A percentile compares a stretch with the other conserved stretches of the same genome.
phyloP scores from a whole-genome alignment of 2,888 invertebrate genomes.

The Limenitis camilla region DNA sequence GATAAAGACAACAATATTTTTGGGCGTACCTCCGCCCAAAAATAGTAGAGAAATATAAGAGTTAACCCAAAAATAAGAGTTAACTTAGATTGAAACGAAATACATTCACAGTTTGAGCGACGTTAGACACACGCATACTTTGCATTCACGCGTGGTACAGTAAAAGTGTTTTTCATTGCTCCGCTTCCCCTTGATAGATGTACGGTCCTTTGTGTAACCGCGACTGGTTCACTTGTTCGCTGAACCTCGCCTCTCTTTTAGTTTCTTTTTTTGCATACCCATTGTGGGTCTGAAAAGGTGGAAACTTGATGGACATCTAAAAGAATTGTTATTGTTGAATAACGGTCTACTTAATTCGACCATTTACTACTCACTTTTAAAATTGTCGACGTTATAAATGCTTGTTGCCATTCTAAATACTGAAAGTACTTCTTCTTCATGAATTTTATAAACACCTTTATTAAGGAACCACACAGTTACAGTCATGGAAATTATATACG shows the following conservation, averaged over 20 bases:
- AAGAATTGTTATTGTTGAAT: conserved; percentile 5
- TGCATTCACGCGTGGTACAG: conserved; percentile 53
- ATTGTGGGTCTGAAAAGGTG: conserved; percentile 8
- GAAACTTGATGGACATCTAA: conserved; percentile 12
- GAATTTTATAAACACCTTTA: no score
- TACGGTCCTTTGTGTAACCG: conserved; percentile 45
- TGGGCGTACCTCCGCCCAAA: no score
- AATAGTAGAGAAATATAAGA: no score
- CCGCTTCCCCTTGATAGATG: conserved; percentile 44
- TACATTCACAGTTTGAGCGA: neutral
- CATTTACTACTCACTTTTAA: neutral
- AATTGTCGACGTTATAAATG: no score
- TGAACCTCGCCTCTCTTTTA: conserved; percentile 28
- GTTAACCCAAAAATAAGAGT: no score
- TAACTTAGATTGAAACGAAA: no score
- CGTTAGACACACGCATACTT: conserved; percentile 39
- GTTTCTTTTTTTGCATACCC: conserved; percentile 20
- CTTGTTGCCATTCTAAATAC: no score
- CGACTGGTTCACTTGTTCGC: conserved; percentile 34
- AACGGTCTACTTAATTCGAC: neutral
- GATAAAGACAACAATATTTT: no score
- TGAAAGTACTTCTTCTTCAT: no score
- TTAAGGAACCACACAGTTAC: no score
- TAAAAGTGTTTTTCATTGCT: conserved; percentile 68
- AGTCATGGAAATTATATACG: no score